Evolutionary conservation across 2,888 invertebrate genomes (phyloP).

Genomic region (Aricia artaxerxes): DNA sequence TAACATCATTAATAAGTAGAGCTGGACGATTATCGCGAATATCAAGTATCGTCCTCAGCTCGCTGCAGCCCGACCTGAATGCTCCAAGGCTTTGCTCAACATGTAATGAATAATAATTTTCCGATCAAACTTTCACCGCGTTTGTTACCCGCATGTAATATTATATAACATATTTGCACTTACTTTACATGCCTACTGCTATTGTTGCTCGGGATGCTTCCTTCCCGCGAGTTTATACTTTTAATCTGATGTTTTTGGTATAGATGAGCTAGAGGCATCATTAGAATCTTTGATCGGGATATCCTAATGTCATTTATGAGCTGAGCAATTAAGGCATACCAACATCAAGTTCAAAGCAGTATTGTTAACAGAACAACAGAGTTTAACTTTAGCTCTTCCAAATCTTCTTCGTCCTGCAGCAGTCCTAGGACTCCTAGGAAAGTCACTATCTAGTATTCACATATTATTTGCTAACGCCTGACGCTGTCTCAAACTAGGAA

Average conservation of each 20-base stretch:
- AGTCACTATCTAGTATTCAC: too few species aligned
- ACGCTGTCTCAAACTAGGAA: too few species aligned
- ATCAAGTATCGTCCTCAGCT: not conserved
- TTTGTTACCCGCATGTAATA: constrained; percentile 30
- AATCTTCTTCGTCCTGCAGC: too few species aligned
- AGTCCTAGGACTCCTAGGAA: too few species aligned
- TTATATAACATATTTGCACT: constrained; percentile 27
- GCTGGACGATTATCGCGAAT: constrained; percentile 4
- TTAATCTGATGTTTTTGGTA: not conserved
- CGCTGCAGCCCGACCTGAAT: constrained; percentile 24
- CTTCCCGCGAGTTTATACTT: not conserved
- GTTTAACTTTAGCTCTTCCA: too few species aligned
- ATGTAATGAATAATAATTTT: constrained; percentile 31
- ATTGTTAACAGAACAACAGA: not conserved
- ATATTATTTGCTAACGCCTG: too few species aligned
- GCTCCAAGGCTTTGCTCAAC: constrained; percentile 29
- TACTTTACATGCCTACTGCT: constrained; percentile 18
- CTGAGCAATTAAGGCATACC: not conserved
- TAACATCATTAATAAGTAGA: constrained; percentile 11
- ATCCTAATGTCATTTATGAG: too few species aligned
- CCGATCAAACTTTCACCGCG: constrained; percentile 30
- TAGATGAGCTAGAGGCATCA: not conserved
- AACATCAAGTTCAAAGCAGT: not conserved
- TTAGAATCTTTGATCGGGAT: not conserved
- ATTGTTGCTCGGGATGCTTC: not conserved